Conservation (phyloP, 2,888 invertebrate genomes). For the Cepaea hortensis region DNA sequence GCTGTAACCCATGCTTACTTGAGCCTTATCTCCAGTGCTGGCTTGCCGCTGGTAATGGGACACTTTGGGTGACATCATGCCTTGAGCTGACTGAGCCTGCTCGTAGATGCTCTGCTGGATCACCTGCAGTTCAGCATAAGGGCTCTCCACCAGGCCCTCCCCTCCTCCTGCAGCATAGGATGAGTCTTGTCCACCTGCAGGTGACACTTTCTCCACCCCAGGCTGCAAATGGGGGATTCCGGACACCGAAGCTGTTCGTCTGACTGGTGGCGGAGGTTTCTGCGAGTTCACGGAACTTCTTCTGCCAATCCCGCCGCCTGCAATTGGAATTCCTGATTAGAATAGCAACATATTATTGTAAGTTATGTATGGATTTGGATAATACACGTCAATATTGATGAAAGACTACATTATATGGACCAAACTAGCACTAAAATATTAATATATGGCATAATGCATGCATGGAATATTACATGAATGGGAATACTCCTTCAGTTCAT, state of each 20-base stretch:
- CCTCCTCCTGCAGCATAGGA: slow-evolving; percentile 36
- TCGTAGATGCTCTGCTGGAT: slow-evolving; percentile 67
- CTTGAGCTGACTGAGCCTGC: slow-evolving; percentile 15
- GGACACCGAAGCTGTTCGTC: slow-evolving; percentile 70
- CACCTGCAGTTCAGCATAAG: slow-evolving; percentile 66
- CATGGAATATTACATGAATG: too few relatives aligned
- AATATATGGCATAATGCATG: too few relatives aligned
- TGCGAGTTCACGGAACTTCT: slow-evolving; percentile 63
- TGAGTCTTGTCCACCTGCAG: slow-evolving; percentile 37
- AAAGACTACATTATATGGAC: background rate
- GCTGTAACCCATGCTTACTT: background rate
- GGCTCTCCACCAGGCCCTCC: slow-evolving; percentile 48
- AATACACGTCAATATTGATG: background rate
- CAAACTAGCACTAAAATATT: too few relatives aligned
- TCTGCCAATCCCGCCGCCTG: slow-evolving; percentile 56
- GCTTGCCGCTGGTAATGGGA: slow-evolving; percentile 56
- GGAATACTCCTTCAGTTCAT: too few relatives aligned
- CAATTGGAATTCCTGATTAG: slow-evolving; percentile 65
- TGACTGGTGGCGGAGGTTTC: slow-evolving; percentile 73
- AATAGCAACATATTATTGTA: background rate
- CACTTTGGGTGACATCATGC: slow-evolving; percentile 28
- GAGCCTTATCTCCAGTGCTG: slow-evolving; percentile 21
- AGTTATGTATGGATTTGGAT: background rate
- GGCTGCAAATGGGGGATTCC: slow-evolving; percentile 59
- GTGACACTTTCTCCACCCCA: slow-evolving; percentile 60